Evolutionary conservation across 2,113 vertebrate species (phyloP), one percentile per base, ranked within the genome.

Genomic region (Protobothrops mucrosquamatus): DNA sequence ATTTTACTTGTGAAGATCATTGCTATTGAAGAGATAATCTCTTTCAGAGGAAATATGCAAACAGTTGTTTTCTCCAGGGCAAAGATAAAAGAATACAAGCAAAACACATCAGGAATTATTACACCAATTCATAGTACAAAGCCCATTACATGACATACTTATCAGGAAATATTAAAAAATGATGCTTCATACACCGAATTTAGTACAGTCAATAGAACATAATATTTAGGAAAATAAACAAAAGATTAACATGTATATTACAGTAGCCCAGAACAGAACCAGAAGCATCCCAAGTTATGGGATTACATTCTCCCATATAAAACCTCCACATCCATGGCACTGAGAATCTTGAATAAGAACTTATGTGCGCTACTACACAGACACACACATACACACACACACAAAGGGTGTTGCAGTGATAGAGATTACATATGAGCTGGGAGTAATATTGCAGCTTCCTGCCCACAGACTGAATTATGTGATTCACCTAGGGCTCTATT

Each of bases 11-110:
- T 9, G 34, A 94, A 91, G 34, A 11, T 23, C 94, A 91, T 91
- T 39, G 8, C 22, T 88, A 11, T n/a, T 4, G 59, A 89, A 91
- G 57, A 92, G 92, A 91, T 0, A 1, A n/a, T 91, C 43, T 0
- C 86, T 93, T 94, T 90, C 55, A 69, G 87, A 93, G 48, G 12
- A 92, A 94, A 93, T 34, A 93, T 93, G 51, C 52, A 89, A 93
- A 92, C 46, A 93, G 43, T 87, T 89, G 56, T 90, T 34, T 93
- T 20, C 94, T 15, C 81, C 91, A 88, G 85, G 95, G 86, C 2
- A 89, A 95, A 96, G 51, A 90, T 64, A 96, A 95, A 96, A 94
- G 23, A 59, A 91, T 95, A 93, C 51, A 91, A 96, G 91, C n/a
- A 95, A 88, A 87, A 54, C 48, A 29, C 85, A 85, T 85, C 92